Evolutionary conservation across 2,797 vertebrate genomes (phyloP).

Genomic region (Odontamblyopus rebecca): DNA sequence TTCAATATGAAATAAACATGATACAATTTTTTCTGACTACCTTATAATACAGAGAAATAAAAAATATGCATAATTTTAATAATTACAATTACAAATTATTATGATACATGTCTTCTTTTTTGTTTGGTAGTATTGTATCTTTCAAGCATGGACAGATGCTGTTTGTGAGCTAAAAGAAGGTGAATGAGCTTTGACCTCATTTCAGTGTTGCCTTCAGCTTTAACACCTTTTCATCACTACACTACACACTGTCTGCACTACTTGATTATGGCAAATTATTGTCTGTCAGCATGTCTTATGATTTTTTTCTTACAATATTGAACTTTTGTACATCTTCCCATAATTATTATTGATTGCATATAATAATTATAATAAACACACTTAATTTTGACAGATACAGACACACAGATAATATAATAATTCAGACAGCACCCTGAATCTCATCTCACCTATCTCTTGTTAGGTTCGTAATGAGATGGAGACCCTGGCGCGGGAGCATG

Average conservation of each 20-base stretch:
- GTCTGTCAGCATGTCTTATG: neutral
- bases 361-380: neutral
- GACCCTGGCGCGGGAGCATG: slow-evolving; percentile 88
- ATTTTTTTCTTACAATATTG: neutral
- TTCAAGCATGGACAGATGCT: slow-evolving; percentile 7
- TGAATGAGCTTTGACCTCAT: slow-evolving; percentile 5
- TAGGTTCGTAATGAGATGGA: slow-evolving; percentile 95
- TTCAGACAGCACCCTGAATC: neutral
- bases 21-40: neutral
- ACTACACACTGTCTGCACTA: neutral
- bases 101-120: neutral
- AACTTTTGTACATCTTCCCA: neutral
- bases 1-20: neutral
- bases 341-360: neutral
- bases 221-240: neutral
- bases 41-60: neutral
- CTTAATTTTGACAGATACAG: neutral
- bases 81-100: neutral
- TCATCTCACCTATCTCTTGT: slow-evolving; percentile 19
- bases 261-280: neutral
- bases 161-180: neutral
- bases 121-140: neutral
- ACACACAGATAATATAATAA: neutral
- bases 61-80: neutral
- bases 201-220: slow-evolving; percentile 6